Conservation (phyloP, 2,888 invertebrate species). For the Ferrisia virgata region DNA sequence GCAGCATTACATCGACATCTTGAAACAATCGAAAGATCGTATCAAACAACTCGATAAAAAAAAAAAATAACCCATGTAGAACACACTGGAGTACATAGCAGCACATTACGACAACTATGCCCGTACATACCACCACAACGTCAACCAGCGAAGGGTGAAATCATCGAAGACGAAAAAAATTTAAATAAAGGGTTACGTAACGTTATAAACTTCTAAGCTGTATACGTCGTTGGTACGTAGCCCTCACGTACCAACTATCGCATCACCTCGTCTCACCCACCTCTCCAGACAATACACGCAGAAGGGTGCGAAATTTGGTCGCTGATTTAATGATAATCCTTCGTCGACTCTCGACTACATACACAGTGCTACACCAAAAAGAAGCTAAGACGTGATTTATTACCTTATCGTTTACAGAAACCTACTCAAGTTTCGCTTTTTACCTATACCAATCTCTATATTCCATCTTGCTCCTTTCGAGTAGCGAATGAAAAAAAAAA, state of each 20-base stretch:
- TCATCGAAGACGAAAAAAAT: neutral
- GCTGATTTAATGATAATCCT: slow-evolving; percentile 41
- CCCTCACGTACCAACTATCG: too few species aligned
- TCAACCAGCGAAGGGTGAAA: neutral
- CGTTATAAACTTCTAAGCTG: too few species aligned
- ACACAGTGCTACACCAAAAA: neutral
- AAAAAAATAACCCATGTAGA: neutral
- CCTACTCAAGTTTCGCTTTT: neutral
- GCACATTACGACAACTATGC: too few species aligned
- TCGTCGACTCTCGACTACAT: neutral
- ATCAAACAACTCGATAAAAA: too few species aligned
- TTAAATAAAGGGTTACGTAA: slow-evolving; percentile 11
- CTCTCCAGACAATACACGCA: too few species aligned
- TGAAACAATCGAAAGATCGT: too few species aligned
- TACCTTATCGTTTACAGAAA: slow-evolving; percentile 34
- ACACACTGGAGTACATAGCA: neutral
- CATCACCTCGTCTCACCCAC: too few species aligned
- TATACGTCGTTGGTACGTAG: too few species aligned
- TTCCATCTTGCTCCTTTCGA: neutral
- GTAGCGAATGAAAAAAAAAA: neutral
- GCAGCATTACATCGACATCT: too few species aligned
- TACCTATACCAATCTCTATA: neutral
- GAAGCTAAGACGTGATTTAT: slow-evolving; percentile 35
- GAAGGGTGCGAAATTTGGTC: slow-evolving; percentile 33
- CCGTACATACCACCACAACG: neutral